Conservation (phyloP, 2,113 vertebrate species). For the Phodopus roborovskii region DNA sequence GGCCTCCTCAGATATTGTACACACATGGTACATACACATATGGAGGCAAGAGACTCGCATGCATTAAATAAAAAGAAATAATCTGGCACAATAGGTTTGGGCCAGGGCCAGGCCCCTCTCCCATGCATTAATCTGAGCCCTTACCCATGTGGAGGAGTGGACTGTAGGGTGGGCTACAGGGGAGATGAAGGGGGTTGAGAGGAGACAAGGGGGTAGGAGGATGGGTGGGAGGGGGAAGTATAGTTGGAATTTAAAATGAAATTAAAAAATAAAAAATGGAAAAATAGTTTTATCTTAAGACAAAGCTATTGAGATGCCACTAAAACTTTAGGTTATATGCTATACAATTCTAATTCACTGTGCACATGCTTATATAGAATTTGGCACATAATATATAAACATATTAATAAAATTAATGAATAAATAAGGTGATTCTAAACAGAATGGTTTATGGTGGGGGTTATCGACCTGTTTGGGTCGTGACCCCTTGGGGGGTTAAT, state of each 20-base stretch:
- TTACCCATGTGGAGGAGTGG: too few species aligned
- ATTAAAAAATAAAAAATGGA: too few species aligned
- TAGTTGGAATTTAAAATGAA: too few species aligned
- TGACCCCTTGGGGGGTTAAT: neutral
- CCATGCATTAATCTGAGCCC: too few species aligned
- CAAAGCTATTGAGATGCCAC: neutral
- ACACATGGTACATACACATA: neutral
- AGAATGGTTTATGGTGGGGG: neutral
- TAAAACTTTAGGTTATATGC: neutral
- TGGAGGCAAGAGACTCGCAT: neutral
- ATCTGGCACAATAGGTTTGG: too few species aligned
- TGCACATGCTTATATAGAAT: neutral
- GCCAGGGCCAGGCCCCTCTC: too few species aligned
- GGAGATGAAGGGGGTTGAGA: too few species aligned
- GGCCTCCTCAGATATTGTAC: neutral
- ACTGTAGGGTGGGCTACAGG: too few species aligned
- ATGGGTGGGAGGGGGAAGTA: too few species aligned
- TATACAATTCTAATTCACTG: neutral
- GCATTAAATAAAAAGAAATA: neutral
- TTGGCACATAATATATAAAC: neutral
- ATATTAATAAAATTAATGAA: neutral
- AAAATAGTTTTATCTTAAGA: neutral
- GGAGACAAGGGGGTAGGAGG: too few species aligned
- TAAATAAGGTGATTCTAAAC: neutral
- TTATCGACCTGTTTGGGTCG: neutral